phyloP scores from a whole-genome alignment of 1,140 invertebrate species.

The Physella acuta region DNA sequence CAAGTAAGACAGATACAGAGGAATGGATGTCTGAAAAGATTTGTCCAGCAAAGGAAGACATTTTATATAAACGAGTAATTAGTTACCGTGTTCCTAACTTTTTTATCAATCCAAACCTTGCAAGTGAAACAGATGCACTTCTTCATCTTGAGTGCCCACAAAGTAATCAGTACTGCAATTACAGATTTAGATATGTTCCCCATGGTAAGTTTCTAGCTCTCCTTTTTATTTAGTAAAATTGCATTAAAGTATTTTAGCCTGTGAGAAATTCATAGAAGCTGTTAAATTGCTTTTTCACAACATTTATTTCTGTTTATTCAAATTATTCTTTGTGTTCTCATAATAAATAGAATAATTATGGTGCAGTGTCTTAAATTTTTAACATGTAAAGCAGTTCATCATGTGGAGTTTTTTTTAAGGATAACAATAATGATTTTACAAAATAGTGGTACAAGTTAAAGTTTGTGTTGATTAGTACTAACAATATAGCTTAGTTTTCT shows the following conservation, averaged over 20 bases:
- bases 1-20: background rate
- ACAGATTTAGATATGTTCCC: background rate
- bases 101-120: background rate
- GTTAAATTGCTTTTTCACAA: background rate
- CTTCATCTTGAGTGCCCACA: slow-evolving; percentile 24
- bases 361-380: no score
- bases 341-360: no score
- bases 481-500: no score
- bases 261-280: no score
- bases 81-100: slow-evolving; percentile 12
- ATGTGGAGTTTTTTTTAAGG: no score
- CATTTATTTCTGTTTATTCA: no score
- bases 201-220: background rate
- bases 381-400: no score
- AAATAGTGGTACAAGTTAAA: no score
- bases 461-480: no score
- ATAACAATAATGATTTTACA: no score
- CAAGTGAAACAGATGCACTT: background rate
- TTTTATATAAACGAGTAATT: slow-evolving; percentile 23
- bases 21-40: slow-evolving; percentile 10
- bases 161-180: slow-evolving; percentile 23
- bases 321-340: no score
- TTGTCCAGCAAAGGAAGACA: slow-evolving; percentile 7
- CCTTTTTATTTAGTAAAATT: background rate
- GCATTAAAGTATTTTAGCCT: background rate